Percentiles rank a stretch among this genome's conserved stretches.
Evolutionary conservation across 92 coral and sea anemone genomes (phyloP).

Genomic region (Blastomussa wellsi): DNA sequence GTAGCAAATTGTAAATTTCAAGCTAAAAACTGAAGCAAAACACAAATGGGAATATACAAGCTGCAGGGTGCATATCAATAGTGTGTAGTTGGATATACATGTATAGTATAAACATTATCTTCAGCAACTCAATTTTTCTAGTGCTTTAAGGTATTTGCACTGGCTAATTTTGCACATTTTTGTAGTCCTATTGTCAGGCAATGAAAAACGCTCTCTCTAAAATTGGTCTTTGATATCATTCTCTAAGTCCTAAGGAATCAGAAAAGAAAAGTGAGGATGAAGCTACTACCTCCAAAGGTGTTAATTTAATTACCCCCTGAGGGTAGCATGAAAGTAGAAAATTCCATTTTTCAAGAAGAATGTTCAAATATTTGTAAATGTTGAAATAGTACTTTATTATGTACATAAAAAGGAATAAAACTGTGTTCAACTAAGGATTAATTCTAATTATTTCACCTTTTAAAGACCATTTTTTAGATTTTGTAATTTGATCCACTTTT

Average conservation of each 20-base stretch:
- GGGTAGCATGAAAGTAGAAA: neutral
- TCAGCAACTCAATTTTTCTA: too few relatives aligned
- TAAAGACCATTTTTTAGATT: neutral
- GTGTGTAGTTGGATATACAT: too few relatives aligned
- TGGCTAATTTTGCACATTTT: neutral
- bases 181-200: neutral
- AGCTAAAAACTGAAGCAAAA: too few relatives aligned
- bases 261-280: neutral
- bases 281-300: constrained; percentile 2
- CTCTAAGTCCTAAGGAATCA: neutral
- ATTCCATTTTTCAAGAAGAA: neutral
- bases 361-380: neutral
- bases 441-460: neutral
- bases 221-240: neutral
- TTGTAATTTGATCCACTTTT: constrained; percentile 13
- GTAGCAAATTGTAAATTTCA: too few relatives aligned
- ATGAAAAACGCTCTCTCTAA: neutral
- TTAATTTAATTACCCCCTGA: constrained; percentile 23
- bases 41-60: too few relatives aligned
- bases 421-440: neutral
- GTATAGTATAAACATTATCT: too few relatives aligned
- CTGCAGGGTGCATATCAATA: too few relatives aligned
- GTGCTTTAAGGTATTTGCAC: constrained; percentile 14
- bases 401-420: constrained; percentile 12
- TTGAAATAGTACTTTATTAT: neutral